phyloP scores from a whole-genome alignment of 53 echinoderm and acorn worm species.

The Paracentrotus lividus region DNA sequence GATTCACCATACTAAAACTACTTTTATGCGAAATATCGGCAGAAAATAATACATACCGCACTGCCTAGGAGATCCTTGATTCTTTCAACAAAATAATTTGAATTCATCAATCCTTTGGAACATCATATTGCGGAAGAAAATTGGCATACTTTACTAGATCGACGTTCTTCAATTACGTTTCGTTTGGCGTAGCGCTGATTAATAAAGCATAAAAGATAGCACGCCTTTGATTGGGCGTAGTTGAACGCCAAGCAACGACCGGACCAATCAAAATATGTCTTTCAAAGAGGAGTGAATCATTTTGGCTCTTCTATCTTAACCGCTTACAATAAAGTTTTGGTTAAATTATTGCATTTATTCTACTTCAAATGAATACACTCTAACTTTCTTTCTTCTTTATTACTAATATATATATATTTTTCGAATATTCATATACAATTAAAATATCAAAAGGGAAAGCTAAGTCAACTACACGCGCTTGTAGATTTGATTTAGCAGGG shows the following conservation, averaged over 20 bases:
- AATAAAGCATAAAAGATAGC: not conserved
- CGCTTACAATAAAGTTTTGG: too few species aligned
- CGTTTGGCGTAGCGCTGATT: not conserved
- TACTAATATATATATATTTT: too few species aligned
- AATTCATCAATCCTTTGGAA: conserved; percentile 14
- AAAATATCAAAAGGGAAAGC: too few species aligned
- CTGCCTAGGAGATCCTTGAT: conserved; percentile 56
- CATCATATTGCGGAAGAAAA: conserved; percentile 1
- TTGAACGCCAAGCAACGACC: not conserved
- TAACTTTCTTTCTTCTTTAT: too few species aligned
- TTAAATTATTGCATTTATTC: too few species aligned
- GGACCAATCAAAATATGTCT: not conserved
- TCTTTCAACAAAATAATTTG: conserved; percentile 42
- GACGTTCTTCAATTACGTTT: not conserved
- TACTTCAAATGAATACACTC: too few species aligned
- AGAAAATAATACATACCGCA: conserved; percentile 44
- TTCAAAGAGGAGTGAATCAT: not conserved
- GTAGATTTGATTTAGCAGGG: too few species aligned
- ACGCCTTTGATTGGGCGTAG: not conserved
- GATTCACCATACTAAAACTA: not conserved
- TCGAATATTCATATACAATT: too few species aligned
- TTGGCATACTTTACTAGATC: not conserved
- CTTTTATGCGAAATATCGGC: not conserved
- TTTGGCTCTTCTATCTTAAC: not conserved
- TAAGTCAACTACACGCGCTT: too few species aligned